phyloP scores from a whole-genome alignment of 2,888 invertebrate genomes.

The Psylliodes chrysocephalus region DNA sequence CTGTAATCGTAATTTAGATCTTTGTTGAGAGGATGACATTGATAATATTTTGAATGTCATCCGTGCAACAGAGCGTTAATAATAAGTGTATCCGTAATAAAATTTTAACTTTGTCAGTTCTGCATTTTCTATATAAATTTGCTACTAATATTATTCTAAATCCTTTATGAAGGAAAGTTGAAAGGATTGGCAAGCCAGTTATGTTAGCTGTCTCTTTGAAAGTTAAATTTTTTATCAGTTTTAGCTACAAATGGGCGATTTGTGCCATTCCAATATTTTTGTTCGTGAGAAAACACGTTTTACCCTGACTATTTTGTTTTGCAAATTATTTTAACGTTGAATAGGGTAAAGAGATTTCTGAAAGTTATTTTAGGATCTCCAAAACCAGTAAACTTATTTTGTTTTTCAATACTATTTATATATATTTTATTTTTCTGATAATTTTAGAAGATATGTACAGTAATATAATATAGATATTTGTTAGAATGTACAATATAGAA shows the following conservation, averaged over 20 bases:
- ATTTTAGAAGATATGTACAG: constrained; percentile 55
- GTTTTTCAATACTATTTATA: constrained; percentile 50
- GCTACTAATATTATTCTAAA: not conserved
- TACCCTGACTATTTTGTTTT: constrained; percentile 1
- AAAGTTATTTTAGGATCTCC: constrained; percentile 14
- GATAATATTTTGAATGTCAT: not conserved
- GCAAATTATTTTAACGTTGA: constrained; percentile 3
- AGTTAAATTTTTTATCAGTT: too few relatives aligned
- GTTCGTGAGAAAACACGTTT: constrained; percentile 2
- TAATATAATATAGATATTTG: constrained; percentile 46
- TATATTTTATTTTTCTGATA: constrained; percentile 56
- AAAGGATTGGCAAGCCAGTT: too few relatives aligned
- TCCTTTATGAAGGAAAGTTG: too few relatives aligned
- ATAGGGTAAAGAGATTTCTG: constrained; percentile 9
- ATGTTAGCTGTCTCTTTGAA: too few relatives aligned
- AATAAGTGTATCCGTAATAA: not conserved
- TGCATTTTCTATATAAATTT: not conserved
- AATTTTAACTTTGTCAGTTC: not conserved
- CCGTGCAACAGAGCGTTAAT: not conserved
- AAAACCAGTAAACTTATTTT: constrained; percentile 23
- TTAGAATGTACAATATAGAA: constrained; percentile 44
- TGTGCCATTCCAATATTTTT: not conserved
- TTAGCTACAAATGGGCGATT: not conserved
- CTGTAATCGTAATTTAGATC: not conserved
- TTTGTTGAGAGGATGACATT: not conserved